These are phyloP conservation scores for Grammomys dolichurus DNA, from an alignment of 2,113 vertebrate genomes.

Conservation along the genomic window DNA sequence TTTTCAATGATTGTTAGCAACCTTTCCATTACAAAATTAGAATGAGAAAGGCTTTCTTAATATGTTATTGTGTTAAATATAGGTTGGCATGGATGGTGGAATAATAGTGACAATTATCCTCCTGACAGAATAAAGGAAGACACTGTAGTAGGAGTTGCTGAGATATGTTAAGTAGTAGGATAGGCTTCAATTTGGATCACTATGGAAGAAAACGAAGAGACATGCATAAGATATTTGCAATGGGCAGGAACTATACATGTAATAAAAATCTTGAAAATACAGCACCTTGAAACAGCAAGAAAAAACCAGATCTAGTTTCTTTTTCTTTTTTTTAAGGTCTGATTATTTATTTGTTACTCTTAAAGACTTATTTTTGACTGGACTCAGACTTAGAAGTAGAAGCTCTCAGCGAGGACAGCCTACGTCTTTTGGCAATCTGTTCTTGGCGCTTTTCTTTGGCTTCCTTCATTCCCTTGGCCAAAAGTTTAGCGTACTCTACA, in stretches of 20 bases:
- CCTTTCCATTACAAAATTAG: conserved; percentile 23
- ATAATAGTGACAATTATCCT: conserved; percentile 13
- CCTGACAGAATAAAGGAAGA: neutral
- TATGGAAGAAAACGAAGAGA: conserved; percentile 5
- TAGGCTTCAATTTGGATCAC: neutral
- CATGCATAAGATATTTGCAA: neutral
- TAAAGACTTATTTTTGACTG: no score
- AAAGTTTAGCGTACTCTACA: no score
- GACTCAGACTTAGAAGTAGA: no score
- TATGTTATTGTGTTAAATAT: conserved; percentile 2
- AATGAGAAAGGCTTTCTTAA: neutral
- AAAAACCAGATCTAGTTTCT: neutral
- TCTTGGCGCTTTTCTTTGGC: no score
- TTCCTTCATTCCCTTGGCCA: no score
- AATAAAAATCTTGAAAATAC: conserved; percentile 6
- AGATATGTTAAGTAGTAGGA: neutral
- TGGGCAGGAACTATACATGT: neutral
- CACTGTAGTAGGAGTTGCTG: neutral
- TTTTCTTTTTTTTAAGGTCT: no score
- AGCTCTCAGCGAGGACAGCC: no score
- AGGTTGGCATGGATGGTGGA: neutral
- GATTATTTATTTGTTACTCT: no score
- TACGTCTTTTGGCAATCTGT: no score
- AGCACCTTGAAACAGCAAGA: conserved; percentile 32
- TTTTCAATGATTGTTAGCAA: neutral